Conservation (phyloP, 2,113 vertebrate genomes). For the Promerops cafer region DNA sequence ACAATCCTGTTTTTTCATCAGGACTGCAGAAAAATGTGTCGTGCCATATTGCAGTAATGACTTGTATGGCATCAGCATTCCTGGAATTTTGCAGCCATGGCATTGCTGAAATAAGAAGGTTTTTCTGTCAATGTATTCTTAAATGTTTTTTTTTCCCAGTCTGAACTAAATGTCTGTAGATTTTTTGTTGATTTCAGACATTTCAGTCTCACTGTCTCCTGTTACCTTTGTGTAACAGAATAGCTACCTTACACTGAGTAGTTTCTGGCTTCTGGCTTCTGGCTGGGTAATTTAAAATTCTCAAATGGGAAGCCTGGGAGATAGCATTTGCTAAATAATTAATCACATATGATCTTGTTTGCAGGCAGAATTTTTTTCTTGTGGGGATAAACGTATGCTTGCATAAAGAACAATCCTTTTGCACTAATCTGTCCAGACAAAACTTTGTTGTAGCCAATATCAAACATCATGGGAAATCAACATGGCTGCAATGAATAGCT, state of each 20-base stretch:
- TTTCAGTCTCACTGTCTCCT: background rate
- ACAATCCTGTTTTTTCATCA: background rate
- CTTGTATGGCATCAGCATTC: background rate
- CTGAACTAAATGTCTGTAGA: background rate
- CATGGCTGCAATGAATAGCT: slow-evolving; percentile 14
- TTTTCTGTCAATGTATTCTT: background rate
- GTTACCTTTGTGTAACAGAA: background rate
- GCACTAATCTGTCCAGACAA: background rate
- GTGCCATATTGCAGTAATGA: background rate
- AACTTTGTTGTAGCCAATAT: slow-evolving; percentile 39
- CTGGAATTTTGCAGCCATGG: background rate
- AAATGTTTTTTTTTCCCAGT: background rate
- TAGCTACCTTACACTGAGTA: background rate
- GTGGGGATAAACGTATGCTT: background rate
- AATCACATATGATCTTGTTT: slow-evolving; percentile 3
- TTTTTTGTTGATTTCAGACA: background rate
- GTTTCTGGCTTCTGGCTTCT: background rate
- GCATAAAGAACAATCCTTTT: background rate
- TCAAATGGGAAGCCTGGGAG: background rate
- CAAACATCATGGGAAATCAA: slow-evolving; percentile 49
- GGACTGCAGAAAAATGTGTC: background rate
- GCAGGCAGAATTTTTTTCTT: background rate
- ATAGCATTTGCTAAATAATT: slow-evolving; percentile 27
- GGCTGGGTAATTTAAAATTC: slow-evolving; percentile 7
- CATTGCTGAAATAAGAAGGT: background rate